Evolutionary conservation across 2,888 invertebrate genomes (phyloP).

Genomic region (Lamellibrachia columna): DNA sequence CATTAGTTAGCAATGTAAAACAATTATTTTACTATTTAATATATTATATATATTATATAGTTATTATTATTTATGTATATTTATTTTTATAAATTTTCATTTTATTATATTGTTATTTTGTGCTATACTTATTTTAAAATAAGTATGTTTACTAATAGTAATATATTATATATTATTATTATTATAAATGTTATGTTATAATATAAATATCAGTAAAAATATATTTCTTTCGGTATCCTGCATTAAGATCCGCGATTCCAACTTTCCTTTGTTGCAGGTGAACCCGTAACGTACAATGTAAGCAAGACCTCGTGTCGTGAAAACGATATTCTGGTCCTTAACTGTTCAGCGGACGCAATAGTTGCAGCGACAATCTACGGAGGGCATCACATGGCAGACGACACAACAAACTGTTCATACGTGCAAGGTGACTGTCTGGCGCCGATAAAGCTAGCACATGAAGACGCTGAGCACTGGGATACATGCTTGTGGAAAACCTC

Average conservation of each 20-base stretch:
- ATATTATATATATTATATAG: no score
- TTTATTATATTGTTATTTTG: no score
- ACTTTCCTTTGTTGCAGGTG: not conserved
- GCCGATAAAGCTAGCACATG: not conserved
- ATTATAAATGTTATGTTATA: no score
- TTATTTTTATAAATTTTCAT: no score
- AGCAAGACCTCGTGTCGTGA: not conserved
- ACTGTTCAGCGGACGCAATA: not conserved
- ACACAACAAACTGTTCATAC: not conserved
- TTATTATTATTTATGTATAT: no score
- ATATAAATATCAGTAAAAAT: no score
- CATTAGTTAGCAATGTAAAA: no score
- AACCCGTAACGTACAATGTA: not conserved
- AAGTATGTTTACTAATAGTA: no score
- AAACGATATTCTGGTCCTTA: not conserved
- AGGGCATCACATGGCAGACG: not conserved
- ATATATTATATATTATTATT: no score
- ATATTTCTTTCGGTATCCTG: no score
- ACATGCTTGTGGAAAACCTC: not conserved
- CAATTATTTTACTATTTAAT: no score
- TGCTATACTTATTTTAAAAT: no score
- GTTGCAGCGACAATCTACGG: not conserved
- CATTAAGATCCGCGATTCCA: not conserved
- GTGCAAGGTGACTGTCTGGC: not conserved
- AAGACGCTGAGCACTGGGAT: not conserved